These are phyloP conservation scores for Flexamia atlantica DNA, from an alignment of 2,888 invertebrate genomes.

Conservation along the genomic window DNA sequence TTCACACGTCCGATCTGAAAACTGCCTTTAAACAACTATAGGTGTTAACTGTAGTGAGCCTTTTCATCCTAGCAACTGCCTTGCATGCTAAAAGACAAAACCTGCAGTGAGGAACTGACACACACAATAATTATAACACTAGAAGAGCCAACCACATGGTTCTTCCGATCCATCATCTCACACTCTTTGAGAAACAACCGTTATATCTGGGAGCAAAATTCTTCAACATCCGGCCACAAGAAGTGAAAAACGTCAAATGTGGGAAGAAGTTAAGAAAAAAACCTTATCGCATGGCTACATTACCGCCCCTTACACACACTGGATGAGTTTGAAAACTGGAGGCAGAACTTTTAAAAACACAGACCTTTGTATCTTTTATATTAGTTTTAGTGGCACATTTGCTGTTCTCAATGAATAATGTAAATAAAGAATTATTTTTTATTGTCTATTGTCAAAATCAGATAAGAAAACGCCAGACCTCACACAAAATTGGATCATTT, in stretches of 20 bases:
- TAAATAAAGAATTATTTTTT: background rate
- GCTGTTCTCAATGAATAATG: background rate
- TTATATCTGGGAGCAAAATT: slow-evolving; percentile 18
- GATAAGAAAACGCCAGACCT: too few species aligned
- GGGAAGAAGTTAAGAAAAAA: slow-evolving; percentile 40
- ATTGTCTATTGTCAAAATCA: too few species aligned
- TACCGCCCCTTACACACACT: slow-evolving; percentile 24
- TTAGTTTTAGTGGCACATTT: background rate
- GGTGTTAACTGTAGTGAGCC: slow-evolving; percentile 31
- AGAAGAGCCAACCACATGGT: too few species aligned
- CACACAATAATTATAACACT: slow-evolving; percentile 43
- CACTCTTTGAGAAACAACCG: slow-evolving; percentile 42
- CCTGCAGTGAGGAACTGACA: slow-evolving; percentile 26
- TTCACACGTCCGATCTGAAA: too few species aligned
- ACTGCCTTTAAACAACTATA: slow-evolving; percentile 34
- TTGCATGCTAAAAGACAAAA: slow-evolving; percentile 31
- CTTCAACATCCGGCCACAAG: slow-evolving; percentile 16
- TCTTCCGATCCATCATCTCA: slow-evolving; percentile 43
- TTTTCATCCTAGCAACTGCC: slow-evolving; percentile 35
- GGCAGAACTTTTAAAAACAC: background rate
- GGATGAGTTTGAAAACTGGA: slow-evolving; percentile 41
- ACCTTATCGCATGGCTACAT: slow-evolving; percentile 33
- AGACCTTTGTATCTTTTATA: background rate
- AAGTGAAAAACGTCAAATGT: slow-evolving; percentile 16
- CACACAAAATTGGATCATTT: too few species aligned